Evolutionary conservation across 2,113 vertebrate genomes (phyloP).

Genomic region (Collichthys lucidus): DNA sequence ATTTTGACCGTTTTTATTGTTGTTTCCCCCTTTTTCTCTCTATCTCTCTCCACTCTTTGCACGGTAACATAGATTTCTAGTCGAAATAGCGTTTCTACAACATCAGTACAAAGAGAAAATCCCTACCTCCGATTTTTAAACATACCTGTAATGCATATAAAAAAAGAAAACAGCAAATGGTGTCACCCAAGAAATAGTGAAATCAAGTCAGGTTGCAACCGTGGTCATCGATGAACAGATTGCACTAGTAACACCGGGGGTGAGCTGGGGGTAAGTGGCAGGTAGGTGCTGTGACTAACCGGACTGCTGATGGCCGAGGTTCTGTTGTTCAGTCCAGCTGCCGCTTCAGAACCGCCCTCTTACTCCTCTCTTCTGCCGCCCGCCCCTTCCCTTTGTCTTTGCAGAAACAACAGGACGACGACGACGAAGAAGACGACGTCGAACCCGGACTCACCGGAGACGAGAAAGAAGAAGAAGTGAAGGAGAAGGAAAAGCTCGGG

Average conservation of each 20-base stretch:
- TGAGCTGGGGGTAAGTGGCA: slow-evolving; percentile 74
- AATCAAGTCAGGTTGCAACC: slow-evolving; percentile 87
- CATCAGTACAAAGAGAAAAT: slow-evolving; percentile 24
- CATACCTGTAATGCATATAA: slow-evolving; percentile 17
- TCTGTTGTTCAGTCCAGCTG: slow-evolving; percentile 58
- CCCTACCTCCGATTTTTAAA: slow-evolving; percentile 13
- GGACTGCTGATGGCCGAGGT: slow-evolving; percentile 58
- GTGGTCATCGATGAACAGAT: slow-evolving; percentile 82
- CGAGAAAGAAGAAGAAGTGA: slow-evolving; percentile 95
- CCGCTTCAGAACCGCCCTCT: slow-evolving; percentile 41
- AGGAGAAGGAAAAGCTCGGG: slow-evolving; percentile 95
- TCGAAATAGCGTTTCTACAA: slow-evolving; percentile 27
- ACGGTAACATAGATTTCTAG: not conserved
- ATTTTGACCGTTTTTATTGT: slow-evolving; percentile 53
- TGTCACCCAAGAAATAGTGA: slow-evolving; percentile 83
- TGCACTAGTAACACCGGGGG: slow-evolving; percentile 74
- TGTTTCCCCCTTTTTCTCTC: slow-evolving; percentile 33
- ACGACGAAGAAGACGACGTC: slow-evolving; percentile 89
- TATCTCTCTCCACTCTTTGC: slow-evolving; percentile 17
- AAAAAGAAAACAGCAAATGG: slow-evolving; percentile 77
- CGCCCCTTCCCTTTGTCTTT: slow-evolving; percentile 58
- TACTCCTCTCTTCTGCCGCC: slow-evolving; percentile 50
- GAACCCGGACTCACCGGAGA: slow-evolving; percentile 93
- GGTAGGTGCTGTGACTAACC: slow-evolving; percentile 81
- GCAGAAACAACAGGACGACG: slow-evolving; percentile 90